These are phyloP conservation scores for Agonopterix heracliana DNA, from an alignment of 2,888 invertebrate species.

Conservation along the genomic window DNA sequence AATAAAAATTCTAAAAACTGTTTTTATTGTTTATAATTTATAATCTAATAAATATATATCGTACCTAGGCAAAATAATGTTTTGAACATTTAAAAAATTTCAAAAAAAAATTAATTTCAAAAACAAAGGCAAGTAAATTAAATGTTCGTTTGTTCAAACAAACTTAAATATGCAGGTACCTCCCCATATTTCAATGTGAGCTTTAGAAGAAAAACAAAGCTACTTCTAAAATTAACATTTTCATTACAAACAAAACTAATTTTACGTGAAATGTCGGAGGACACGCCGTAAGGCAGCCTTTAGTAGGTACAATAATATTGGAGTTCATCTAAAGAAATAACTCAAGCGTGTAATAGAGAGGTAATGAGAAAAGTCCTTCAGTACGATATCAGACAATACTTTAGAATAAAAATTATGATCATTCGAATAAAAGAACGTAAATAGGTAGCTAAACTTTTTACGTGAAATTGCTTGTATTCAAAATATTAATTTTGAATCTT, in stretches of 20 bases:
- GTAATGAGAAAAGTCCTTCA: slow-evolving; percentile 4
- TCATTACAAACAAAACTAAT: slow-evolving; percentile 4
- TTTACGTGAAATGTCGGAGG: background rate
- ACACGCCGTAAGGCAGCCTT: background rate
- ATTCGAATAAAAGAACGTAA: background rate
- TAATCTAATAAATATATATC: no score
- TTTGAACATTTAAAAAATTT: no score
- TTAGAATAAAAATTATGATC: background rate
- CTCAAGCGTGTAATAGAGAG: slow-evolving; percentile 4
- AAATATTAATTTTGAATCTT: background rate
- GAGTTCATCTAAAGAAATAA: slow-evolving; percentile 2
- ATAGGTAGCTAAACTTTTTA: background rate
- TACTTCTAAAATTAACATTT: background rate
- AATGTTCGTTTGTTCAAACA: no score
- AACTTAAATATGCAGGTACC: no score
- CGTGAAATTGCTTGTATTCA: background rate
- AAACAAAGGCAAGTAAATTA: no score
- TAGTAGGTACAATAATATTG: slow-evolving; percentile 3
- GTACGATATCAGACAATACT: background rate
- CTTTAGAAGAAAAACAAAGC: no score
- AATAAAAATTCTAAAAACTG: no score
- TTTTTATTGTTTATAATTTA: no score
- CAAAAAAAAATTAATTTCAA: no score
- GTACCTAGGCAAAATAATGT: no score
- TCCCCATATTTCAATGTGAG: no score